Evolutionary conservation across 2,888 invertebrate species (phyloP), one percentile per base, ranked within the genome.

Genomic region (Oligia latruncula): DNA sequence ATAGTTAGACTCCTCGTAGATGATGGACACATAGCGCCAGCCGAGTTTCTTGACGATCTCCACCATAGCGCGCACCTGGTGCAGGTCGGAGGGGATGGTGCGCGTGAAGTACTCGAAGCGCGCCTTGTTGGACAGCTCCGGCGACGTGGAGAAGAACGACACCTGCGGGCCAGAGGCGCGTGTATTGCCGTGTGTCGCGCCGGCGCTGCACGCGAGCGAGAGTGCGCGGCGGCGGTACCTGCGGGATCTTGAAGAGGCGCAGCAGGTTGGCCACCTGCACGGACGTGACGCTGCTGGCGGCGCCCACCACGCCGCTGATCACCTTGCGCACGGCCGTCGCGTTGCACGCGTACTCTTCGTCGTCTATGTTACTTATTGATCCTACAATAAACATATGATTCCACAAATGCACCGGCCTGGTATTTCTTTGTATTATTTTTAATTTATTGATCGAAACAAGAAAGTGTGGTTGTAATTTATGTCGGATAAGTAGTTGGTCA

Each of bases 1-100:
- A 91, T 99, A 99, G 96, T 98, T 99, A 80, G 99, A 99, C 94
- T 99, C 99, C 94, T 99, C 99, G 93, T 99, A 99, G 86, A 99
- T 98, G 87, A 99, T 98, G 67, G 99, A 99, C 35, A 99, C 98
- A 94, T 99, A 99, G 87, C 98, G 98, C 99, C 99, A 99, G 74
- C 98, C 98, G 96, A 99, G 98, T 88, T 97, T 97, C 90, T 97
- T 97, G 23, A 99, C 98, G 88, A 99, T 98, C 92, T 99, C 99
- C 23, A 99, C 99, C 99, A 99, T 99, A 0, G 99, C 99, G 91
- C 98, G 98, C 8, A 98, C 99, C 95, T 99, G 99, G 95, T 99
- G 98, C 92, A 98, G 98, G 95, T 99, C 99, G 0, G 99, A 99
- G 4, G 99, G 99, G 90, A 99, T 99, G 11, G 99, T 99, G 73